Conservation (phyloP, 2,113 vertebrate species). For the Hyperoodon ampullatus region DNA sequence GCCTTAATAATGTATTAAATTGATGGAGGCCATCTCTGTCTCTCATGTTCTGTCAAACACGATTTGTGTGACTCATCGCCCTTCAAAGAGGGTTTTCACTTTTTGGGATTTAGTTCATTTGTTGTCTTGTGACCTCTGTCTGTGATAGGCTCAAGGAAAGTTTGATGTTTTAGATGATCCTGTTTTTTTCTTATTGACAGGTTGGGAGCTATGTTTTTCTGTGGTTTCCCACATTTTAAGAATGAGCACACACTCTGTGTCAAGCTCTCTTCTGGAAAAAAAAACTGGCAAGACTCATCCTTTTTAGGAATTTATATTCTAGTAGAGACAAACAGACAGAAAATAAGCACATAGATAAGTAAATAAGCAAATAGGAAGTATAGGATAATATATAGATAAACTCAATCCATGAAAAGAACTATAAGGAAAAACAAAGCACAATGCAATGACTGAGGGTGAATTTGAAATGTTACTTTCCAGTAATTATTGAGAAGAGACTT, state of each 20-base stretch:
- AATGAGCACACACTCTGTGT: not conserved
- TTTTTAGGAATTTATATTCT: not conserved
- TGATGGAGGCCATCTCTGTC: not conserved
- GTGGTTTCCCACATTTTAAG: not conserved
- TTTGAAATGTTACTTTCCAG: not conserved
- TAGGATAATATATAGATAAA: not conserved
- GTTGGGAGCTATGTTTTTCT: not conserved
- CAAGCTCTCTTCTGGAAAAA: not conserved
- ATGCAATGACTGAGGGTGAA: not conserved
- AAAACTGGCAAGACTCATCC: not conserved
- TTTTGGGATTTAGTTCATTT: constrained; percentile 6
- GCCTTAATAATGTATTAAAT: not conserved
- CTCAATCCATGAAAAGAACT: not conserved
- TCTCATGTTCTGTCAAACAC: not conserved
- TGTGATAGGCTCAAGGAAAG: not conserved
- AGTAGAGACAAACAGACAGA: not conserved
- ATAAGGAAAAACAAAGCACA: not conserved
- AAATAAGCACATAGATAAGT: not conserved
- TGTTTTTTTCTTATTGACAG: not conserved
- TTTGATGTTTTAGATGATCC: not conserved
- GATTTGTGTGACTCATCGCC: not conserved
- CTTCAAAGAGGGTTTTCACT: not conserved
- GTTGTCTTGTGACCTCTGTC: not conserved
- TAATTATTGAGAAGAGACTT: not conserved
- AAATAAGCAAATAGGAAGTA: not conserved